A percentile compares a stretch with the other conserved stretches of the same genome.
Evolutionary conservation across 2,888 invertebrate species (phyloP).

Genomic region (Alviniconcha strummeri): DNA sequence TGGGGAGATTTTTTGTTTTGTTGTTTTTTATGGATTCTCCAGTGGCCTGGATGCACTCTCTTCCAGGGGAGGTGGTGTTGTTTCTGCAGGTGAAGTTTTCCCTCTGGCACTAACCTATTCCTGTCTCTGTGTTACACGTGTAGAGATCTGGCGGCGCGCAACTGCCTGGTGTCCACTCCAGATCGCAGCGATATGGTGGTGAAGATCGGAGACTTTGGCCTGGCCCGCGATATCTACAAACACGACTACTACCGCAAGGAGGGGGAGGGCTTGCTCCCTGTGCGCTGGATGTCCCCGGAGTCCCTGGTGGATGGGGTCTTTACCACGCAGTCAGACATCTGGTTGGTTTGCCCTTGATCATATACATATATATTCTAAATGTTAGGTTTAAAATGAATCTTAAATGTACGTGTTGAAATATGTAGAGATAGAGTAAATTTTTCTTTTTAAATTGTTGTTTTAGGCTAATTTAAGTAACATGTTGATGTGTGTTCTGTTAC

Average conservation of each 20-base stretch:
- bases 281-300: slow-evolving; percentile 99
- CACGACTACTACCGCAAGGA: slow-evolving; percentile 98
- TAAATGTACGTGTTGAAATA: too few species aligned
- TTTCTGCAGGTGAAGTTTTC: too few species aligned
- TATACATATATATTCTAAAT: too few species aligned
- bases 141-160: slow-evolving; percentile 93
- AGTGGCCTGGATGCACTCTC: too few species aligned
- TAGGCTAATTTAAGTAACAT: too few species aligned
- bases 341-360: slow-evolving; percentile 75
- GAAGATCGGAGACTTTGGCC: slow-evolving; percentile 98
- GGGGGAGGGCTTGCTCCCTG: slow-evolving; percentile 90
- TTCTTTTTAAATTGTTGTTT: too few species aligned
- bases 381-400: too few species aligned
- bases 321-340: slow-evolving; percentile 96
- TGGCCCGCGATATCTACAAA: slow-evolving; percentile 96
- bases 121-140: background rate
- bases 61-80: too few species aligned
- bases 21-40: background rate
- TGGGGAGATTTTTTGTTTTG: background rate
- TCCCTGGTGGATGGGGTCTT: slow-evolving; percentile 96
- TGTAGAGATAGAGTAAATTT: too few species aligned
- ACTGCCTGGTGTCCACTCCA: slow-evolving; percentile 86
- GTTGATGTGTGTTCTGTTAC: too few species aligned
- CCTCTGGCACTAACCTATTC: too few species aligned
- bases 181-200: slow-evolving; percentile 81